Base-by-base conservation (phyloP, 1,140 invertebrate species). In the Magallana angulata region DNA sequence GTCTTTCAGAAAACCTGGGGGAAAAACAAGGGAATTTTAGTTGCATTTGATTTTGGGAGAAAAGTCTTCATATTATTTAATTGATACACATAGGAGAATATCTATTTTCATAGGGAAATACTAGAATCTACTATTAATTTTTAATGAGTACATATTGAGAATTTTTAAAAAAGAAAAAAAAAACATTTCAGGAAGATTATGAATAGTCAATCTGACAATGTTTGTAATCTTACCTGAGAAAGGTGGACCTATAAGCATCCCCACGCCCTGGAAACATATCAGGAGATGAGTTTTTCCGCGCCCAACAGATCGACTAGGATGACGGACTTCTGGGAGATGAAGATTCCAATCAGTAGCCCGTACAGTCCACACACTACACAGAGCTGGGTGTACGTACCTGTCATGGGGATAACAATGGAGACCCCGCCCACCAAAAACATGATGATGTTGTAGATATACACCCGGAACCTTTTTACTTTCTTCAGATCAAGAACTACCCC, bases 221-320 rank as follows among this genome's bases (percentile, higher is more conserved):
- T 57, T 48, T 81, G 12, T 24, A 57, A 30, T 84, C 87, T 76
- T 85, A 97, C 98, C 98, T 92, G 97, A 97, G 71, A 98, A 95
- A 80, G 98, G 98, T 88, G 97, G 96, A 81, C 98, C 98, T 36
- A 98, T 95, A 7, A 97, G 95, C 1, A 97, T 97, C 1, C 98
- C 98, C 80, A 98, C 93, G 57, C 98, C 98, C 96, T 99, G 98
- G 95, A 99, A 99, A 60, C 98, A 95, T 86, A 99, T 96, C 71
- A 98, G 96, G 18, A 99, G 95, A 98, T 98, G 16, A 99, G 94
- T 91, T 97, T 97, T 91, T 98, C 98, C 88, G 98, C 94, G 0
- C 98, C 99, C 83, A 99, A 96, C 57, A 99, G 96, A 92, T 99
- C 98, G 7, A 99, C 98, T 16, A 96, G 91, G 57, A 99, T 96